Evolutionary conservation across 1,140 invertebrate genomes (phyloP).

Genomic region (Thaumetopoea pityocampa): DNA sequence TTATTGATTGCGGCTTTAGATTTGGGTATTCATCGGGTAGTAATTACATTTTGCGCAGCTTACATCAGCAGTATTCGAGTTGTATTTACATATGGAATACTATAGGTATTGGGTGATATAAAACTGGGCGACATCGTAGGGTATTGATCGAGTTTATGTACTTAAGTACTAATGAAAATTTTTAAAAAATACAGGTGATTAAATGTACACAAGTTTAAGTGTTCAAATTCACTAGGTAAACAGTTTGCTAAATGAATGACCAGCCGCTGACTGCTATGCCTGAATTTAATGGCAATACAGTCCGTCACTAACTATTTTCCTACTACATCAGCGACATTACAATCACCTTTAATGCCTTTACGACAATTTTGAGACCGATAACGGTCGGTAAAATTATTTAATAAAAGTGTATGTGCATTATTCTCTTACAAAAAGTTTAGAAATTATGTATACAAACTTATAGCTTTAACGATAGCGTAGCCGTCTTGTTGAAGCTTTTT

Average conservation of each 20-base stretch:
- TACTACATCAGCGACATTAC: slow-evolving; percentile 34
- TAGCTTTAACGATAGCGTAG: slow-evolving; percentile 71
- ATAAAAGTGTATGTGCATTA: slow-evolving; percentile 59
- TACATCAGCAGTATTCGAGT: too few species aligned
- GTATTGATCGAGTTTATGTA: slow-evolving; percentile 15
- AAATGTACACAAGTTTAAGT: too few species aligned
- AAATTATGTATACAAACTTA: slow-evolving; percentile 69
- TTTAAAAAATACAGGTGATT: slow-evolving; percentile 16
- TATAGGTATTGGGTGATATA: slow-evolving; percentile 18
- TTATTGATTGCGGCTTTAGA: too few species aligned
- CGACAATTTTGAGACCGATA: slow-evolving; percentile 28
- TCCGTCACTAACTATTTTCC: too few species aligned
- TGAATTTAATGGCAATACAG: too few species aligned
- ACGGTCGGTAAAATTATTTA: slow-evolving; percentile 21
- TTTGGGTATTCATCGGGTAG: too few species aligned
- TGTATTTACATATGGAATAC: slow-evolving; percentile 5
- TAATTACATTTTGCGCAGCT: too few species aligned
- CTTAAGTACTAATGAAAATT: slow-evolving; percentile 6
- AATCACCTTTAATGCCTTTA: slow-evolving; percentile 59
- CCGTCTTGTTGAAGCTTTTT: slow-evolving; percentile 73
- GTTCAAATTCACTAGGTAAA: too few species aligned
- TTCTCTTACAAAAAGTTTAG: slow-evolving; percentile 68
- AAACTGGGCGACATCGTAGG: slow-evolving; percentile 11
- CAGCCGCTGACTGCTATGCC: too few species aligned
- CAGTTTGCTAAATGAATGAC: too few species aligned